Percentiles rank a stretch among this genome's conserved stretches.
phyloP scores from a whole-genome alignment of 2,888 invertebrate genomes.

The Lomographa bimaculata region DNA sequence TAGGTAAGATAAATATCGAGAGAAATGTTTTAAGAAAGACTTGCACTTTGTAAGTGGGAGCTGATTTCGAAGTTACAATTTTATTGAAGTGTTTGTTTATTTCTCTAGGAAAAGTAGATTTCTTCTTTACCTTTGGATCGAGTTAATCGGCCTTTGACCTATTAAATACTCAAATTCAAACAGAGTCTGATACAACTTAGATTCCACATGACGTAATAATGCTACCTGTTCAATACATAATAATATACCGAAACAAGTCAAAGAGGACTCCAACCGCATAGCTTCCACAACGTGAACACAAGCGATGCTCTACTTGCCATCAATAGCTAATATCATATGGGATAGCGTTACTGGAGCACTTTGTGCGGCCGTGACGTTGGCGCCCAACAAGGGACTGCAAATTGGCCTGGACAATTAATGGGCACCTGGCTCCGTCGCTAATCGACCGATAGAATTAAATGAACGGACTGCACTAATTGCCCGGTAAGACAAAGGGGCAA shows the following conservation, averaged over 20 bases:
- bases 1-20: conserved; percentile 60
- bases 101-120: conserved; percentile 13
- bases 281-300: conserved; percentile 33
- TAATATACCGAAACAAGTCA: conserved; percentile 25
- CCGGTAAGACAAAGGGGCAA: conserved; percentile 82
- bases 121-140: conserved; percentile 7
- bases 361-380: conserved; percentile 50
- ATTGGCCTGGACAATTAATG: conserved; percentile 78
- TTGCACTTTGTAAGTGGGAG: conserved; percentile 29
- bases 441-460: conserved; percentile 83
- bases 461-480: conserved; percentile 82
- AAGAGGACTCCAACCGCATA: conserved; percentile 27
- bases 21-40: conserved; percentile 36
- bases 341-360: conserved; percentile 42
- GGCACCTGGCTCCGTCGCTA: conserved; percentile 73
- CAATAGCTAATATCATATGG: conserved; percentile 42
- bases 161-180: conserved; percentile 5
- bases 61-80: conserved; percentile 21
- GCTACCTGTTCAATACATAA: too few relatives aligned
- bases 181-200: conserved; percentile 1
- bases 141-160: conserved; percentile 6
- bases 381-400: conserved; percentile 63
- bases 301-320: conserved; percentile 41
- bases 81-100: conserved; percentile 13
- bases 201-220: too few relatives aligned